A percentile compares a stretch with the other conserved stretches of the same genome.
Evolutionary conservation across 2,113 vertebrate genomes (phyloP).

Genomic region (Cebus imitator): DNA sequence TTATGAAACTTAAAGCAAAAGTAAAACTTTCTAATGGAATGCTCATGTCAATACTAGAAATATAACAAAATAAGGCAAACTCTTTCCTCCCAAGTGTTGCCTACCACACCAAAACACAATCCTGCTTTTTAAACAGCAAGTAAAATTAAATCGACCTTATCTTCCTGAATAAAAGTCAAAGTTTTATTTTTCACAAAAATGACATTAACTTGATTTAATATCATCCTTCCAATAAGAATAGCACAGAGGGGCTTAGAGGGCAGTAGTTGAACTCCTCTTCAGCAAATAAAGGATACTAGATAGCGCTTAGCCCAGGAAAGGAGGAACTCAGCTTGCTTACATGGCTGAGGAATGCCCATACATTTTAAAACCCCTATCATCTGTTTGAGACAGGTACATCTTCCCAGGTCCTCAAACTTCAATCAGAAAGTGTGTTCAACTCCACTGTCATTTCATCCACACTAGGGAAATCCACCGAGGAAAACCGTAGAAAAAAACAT

Average conservation of each 20-base stretch:
- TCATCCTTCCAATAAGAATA: background rate
- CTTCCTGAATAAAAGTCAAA: background rate
- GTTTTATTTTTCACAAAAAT: background rate
- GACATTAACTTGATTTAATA: background rate
- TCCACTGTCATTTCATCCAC: background rate
- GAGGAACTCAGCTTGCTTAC: background rate
- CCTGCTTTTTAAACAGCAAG: background rate
- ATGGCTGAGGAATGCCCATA: background rate
- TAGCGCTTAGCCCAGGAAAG: background rate
- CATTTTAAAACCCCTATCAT: background rate
- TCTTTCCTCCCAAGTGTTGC: background rate
- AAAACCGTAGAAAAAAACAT: background rate
- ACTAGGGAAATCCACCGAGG: background rate
- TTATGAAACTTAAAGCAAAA: slow-evolving; percentile 21
- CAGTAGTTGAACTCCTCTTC: background rate
- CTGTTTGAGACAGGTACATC: background rate
- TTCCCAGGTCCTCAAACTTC: background rate
- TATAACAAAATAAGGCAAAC: background rate
- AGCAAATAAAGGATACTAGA: background rate
- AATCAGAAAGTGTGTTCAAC: background rate
- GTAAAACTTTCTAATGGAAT: background rate
- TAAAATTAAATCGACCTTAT: background rate
- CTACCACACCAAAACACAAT: background rate
- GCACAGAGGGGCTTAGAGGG: background rate
- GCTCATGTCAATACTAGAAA: background rate